Conservation (phyloP, 1,140 invertebrate species). For the Apis dorsata region DNA sequence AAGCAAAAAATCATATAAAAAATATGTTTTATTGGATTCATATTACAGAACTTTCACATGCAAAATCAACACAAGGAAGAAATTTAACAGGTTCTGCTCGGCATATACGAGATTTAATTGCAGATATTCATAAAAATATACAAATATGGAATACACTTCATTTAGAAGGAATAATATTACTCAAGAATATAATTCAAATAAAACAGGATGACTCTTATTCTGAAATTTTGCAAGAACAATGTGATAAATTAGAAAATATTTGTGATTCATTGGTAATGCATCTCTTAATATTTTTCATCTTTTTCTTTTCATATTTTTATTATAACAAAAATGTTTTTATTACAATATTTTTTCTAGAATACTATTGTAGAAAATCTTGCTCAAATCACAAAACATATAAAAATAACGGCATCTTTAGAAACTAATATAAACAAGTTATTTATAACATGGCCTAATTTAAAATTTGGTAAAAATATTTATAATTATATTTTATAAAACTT, state of each 20-base stretch:
- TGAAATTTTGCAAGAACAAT: conserved; percentile 59
- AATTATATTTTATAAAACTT: background rate
- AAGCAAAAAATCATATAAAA: background rate
- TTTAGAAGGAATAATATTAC: conserved; percentile 61
- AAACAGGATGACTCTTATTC: conserved; percentile 64
- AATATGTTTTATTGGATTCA: background rate
- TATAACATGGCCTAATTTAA: conserved; percentile 64
- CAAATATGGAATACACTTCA: conserved; percentile 72
- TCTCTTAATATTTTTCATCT: background rate
- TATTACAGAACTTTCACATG: conserved; percentile 31
- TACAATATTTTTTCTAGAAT: conserved; percentile 60
- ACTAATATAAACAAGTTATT: conserved; percentile 63
- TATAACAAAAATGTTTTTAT: background rate
- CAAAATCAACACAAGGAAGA: conserved; percentile 51
- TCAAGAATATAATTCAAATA: conserved; percentile 65
- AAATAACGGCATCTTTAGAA: conserved; percentile 50
- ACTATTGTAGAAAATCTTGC: conserved; percentile 63
- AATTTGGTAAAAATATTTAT: conserved; percentile 65
- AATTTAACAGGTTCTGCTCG: conserved; percentile 72
- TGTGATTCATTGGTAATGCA: conserved; percentile 64
- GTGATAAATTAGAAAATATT: conserved; percentile 66
- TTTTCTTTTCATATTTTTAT: background rate
- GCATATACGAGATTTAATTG: conserved; percentile 68
- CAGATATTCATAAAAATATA: conserved; percentile 69
- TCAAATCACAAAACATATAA: conserved; percentile 60